Conservation (phyloP, 2,113 vertebrate species). For the Oenanthe oenanthe region DNA sequence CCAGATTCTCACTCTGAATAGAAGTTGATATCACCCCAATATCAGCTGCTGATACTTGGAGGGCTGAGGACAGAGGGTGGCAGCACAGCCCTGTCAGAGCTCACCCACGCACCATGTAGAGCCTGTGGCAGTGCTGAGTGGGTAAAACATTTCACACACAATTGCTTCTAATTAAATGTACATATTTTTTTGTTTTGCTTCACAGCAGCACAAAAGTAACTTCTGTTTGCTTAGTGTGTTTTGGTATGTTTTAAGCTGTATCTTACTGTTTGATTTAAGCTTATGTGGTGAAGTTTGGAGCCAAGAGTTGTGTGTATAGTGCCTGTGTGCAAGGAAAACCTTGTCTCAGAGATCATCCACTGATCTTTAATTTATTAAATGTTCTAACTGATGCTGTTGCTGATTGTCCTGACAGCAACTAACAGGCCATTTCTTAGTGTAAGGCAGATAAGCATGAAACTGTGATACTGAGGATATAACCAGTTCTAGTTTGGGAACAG, state of each 20-base stretch:
- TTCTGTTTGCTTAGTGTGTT: background rate
- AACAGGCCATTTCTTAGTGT: background rate
- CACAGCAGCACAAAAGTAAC: background rate
- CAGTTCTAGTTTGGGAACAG: background rate
- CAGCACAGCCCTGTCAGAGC: constrained; percentile 35
- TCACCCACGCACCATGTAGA: background rate
- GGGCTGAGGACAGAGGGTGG: constrained; percentile 66
- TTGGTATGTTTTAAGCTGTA: background rate
- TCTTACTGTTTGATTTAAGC: background rate
- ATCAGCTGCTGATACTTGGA: background rate
- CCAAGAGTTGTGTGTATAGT: background rate
- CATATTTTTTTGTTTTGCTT: background rate
- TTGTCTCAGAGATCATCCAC: background rate
- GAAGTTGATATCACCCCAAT: background rate
- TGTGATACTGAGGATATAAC: background rate
- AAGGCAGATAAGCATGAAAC: background rate
- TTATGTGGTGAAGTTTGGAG: background rate
- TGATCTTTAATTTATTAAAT: background rate
- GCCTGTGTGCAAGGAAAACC: background rate
- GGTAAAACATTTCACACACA: background rate
- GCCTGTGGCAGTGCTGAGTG: background rate
- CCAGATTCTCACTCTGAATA: background rate
- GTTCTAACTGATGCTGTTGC: background rate
- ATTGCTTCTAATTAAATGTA: constrained; percentile 12
- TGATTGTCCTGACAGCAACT: background rate